A percentile compares a stretch with the other conserved stretches of the same genome.
Evolutionary conservation across 1,140 invertebrate species (phyloP).

Genomic region (Drosophila repletoides): DNA sequence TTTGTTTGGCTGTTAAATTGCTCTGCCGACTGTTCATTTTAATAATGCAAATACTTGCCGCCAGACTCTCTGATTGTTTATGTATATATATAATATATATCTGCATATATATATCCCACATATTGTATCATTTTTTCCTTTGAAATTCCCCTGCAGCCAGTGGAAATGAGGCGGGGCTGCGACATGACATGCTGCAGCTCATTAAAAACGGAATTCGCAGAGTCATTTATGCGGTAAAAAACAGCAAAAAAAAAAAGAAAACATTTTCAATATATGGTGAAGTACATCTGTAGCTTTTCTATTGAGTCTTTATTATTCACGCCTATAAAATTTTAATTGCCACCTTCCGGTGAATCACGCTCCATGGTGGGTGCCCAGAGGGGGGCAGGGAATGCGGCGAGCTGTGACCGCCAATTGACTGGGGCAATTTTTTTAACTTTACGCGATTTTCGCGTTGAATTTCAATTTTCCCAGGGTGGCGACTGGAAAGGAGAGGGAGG

Average conservation of each 20-base stretch:
- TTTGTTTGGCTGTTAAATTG: constrained; percentile 28
- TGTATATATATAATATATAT: no score
- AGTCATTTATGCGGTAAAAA: no score
- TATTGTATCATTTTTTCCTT: no score
- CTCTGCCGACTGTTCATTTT: constrained; percentile 16
- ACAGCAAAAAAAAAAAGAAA: no score
- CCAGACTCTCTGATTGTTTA: no score
- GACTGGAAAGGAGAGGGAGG: no score
- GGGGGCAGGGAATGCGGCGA: no score
- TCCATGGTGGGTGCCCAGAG: background rate
- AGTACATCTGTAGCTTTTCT: background rate
- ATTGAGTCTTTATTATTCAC: constrained; percentile 44
- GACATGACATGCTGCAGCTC: background rate
- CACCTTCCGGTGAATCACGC: constrained; percentile 52
- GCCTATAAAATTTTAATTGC: constrained; percentile 41
- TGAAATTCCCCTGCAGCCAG: no score
- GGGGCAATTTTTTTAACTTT: constrained; percentile 43
- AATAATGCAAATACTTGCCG: constrained; percentile 29
- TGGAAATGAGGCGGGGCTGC: no score
- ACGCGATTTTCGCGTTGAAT: constrained; percentile 3
- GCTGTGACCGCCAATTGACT: constrained; percentile 46
- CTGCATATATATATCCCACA: no score
- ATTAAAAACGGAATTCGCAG: background rate
- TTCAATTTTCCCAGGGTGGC: background rate
- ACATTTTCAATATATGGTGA: background rate